Evolutionary conservation across 2,113 vertebrate species (phyloP).

Genomic region (Peromyscus maniculatus): DNA sequence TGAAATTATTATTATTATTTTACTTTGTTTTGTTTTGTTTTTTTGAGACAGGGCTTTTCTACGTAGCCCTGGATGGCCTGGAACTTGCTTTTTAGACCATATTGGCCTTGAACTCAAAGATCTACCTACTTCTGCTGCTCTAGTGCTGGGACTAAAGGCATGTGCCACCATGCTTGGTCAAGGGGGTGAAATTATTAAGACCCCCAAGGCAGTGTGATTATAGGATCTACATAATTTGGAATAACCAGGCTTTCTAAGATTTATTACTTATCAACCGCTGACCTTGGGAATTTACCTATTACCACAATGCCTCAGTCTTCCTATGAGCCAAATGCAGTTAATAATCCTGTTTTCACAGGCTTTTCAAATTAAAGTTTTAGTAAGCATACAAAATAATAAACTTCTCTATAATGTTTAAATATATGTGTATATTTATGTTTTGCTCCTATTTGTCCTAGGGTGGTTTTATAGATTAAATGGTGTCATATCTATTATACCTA

Average conservation of each 20-base stretch:
- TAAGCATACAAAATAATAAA: not conserved
- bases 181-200: not conserved
- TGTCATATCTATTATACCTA: not conserved
- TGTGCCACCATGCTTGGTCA: not conserved
- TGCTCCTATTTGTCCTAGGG: not conserved
- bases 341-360: not conserved
- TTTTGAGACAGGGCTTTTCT: not conserved
- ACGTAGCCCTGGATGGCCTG: not conserved
- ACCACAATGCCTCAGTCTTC: not conserved
- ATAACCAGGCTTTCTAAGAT: not conserved
- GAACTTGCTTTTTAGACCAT: not conserved
- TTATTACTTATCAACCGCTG: not conserved
- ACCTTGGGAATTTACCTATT: not conserved
- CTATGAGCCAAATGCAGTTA: constrained; percentile 24
- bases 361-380: not conserved
- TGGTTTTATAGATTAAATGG: constrained; percentile 34
- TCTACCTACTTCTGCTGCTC: not conserved
- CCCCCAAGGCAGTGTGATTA: not conserved
- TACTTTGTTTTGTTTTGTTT: not conserved
- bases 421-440: not conserved
- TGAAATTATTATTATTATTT: not conserved
- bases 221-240: not conserved
- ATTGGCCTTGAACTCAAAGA: not conserved
- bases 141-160: not conserved
- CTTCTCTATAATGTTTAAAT: not conserved